Evolutionary conservation across 2,797 vertebrate species (phyloP), one percentile per base, ranked within the genome.

Genomic region (Pteropus rufus): DNA sequence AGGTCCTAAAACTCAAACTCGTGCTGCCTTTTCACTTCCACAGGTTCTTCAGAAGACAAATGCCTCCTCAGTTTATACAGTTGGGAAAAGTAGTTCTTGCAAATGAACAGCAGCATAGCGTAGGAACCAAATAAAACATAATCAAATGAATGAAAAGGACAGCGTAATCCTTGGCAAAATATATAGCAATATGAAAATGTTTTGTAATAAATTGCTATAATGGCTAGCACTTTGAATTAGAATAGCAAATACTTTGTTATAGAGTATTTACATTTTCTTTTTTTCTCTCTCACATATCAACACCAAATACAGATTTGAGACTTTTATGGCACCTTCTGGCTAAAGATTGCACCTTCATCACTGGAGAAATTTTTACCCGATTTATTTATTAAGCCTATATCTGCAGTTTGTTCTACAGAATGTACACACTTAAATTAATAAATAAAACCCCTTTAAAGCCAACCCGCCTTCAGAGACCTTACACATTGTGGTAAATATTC

Each of bases 221-320:
- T 70, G 49, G 34, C 82, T 83, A 83, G 46, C 88, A 67, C 36
- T 87, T 56, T 76, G 65, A 90, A 80, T 87, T 92, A 86, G 72
- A 94, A 86, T 46, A 85, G 31, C 44, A 94, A 90, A 60, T 29
- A 29, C 58, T 60, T 60, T 39, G 8, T 75, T 64, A 65, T 15
- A 58, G 70, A 86, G n/a, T 34, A 65, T 41, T 87, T 88, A 44
- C 3, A 4, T 95, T 93, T 96, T 73, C 76, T 58, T 72, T 90
- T 92, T 89, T 31, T 62, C 26, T 46, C 44, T 84, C 80, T 67
- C 39, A 81, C 34, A 88, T 72, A 64, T 87, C 41, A 97, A 92
- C 67, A 49, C 44, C 58, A 82, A 92, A 62, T 77, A 41, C 11
- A 34, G 12, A 15, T 18, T 86, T 94, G 58, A 90, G 41, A 76